Base-by-base conservation (phyloP, 2,888 invertebrate genomes). In the Sepioteuthis lessoniana region DNA sequence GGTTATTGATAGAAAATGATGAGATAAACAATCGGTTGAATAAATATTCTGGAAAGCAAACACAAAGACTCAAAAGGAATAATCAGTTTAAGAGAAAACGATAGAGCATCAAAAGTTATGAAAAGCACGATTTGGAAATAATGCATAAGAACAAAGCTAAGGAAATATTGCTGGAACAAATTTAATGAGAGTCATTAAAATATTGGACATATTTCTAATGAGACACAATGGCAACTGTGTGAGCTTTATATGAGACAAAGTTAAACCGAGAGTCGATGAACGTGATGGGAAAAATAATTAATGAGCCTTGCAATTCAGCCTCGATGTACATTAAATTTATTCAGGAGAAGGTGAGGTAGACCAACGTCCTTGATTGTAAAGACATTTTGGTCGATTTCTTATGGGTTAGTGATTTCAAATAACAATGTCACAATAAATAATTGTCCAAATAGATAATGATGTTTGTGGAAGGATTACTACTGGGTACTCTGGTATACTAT, bases 241-340 rank as follows among this genome's bases (percentile, higher is more conserved):
- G 76, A 76, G 76, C n/a, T 76, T 76, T 76, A n/a, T 8, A 76
- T 31, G n/a, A n/a, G 76, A 76, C n/a, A 16, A 31, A 76, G 76
- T 16, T 76, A 76, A n/a, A n/a, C 13, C n/a, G 31, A 8, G n/a
- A 0, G 16, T 10, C n/a, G 76, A 76, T 76, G 76, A n/a, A 76
- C 31, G n/a, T 76, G 76, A 76, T 76, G n/a, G 76, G 76, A 76
- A 76, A n/a, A n/a, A 76, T 76, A 76, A 76, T 76, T 76, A n/a
- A 76, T 76, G 76, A 76, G 3, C 76, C 2, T 76, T n/a, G n/a
- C 76, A n/a, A n/a, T n/a, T 19, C 60, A 7, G 60, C 28, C 60
- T 60, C 13, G 2, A 60, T 1, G 31, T 31, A 76, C 16, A 13
- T 31, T n/a, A 76, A 10, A 76, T 76, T 31, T 31, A 76, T 31